Percentiles rank a stretch among this genome's conserved stretches.
Evolutionary conservation across 2,797 vertebrate species (phyloP).

Genomic region (Rhinogobio ventralis): DNA sequence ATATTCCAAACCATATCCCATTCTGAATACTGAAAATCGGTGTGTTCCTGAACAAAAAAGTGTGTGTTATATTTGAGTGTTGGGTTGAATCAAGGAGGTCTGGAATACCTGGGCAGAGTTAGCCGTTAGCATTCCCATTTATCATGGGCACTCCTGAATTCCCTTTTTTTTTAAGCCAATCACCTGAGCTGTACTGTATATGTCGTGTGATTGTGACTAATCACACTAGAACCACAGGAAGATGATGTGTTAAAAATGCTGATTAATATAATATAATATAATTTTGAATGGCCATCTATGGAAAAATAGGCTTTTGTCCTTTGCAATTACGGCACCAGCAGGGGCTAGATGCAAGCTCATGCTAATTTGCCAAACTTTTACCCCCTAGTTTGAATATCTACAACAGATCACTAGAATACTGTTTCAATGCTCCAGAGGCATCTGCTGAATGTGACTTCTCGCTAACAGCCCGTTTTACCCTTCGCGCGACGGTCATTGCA

Average conservation of each 20-base stretch:
- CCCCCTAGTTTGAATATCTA: neutral
- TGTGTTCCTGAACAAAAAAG: neutral
- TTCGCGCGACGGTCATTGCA: neutral
- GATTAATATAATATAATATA: neutral
- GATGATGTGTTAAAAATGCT: neutral
- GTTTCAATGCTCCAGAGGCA: neutral
- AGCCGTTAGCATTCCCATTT: neutral
- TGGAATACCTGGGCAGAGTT: neutral
- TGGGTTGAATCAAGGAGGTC: neutral
- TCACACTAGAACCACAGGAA: neutral
- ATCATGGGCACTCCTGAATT: neutral
- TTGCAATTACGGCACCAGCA: neutral
- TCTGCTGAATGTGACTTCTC: conserved; percentile 9
- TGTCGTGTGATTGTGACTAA: neutral
- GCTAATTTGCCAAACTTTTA: neutral
- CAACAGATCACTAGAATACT: neutral
- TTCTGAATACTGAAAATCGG: neutral
- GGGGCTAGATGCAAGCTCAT: neutral
- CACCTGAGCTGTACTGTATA: neutral
- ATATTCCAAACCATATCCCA: conserved; percentile 3
- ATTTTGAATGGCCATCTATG: neutral
- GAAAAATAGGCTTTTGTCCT: neutral
- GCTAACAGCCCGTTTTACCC: conserved; percentile 4
- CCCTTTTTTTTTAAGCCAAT: neutral
- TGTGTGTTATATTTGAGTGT: neutral